phyloP scores from a whole-genome alignment of 2,113 vertebrate species.

The Notechis scutatus region DNA sequence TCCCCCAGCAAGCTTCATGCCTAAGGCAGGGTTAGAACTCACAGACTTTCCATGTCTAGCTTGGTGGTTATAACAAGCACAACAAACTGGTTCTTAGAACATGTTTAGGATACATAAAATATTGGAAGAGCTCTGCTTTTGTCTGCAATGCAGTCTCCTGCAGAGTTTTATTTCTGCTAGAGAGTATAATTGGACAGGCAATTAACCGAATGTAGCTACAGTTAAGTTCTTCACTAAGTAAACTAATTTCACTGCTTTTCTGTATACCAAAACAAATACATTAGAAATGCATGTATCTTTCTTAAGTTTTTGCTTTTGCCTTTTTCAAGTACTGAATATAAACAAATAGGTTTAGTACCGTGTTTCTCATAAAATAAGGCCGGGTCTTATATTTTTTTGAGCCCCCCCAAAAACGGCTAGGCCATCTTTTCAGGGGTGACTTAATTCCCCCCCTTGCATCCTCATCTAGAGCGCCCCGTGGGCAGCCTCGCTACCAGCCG shows the following conservation, averaged over 20 bases:
- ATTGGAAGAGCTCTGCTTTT: not conserved
- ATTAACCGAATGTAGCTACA: not conserved
- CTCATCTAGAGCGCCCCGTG: no score
- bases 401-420: no score
- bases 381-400: no score
- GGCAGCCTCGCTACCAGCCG: no score
- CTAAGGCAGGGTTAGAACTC: not conserved
- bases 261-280: not conserved
- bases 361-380: no score
- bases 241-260: not conserved
- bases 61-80: not conserved
- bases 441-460: no score
- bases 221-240: not conserved
- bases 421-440: no score
- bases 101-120: not conserved
- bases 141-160: not conserved
- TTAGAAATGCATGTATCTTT: not conserved
- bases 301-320: not conserved
- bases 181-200: not conserved
- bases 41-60: not conserved
- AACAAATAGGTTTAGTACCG: not conserved
- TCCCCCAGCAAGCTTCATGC: not conserved
- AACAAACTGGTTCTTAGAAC: not conserved
- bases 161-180: conserved; percentile 20
- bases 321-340: not conserved